Evolutionary conservation across 1,140 invertebrate species (phyloP).

Genomic region (Palaemon carinicauda): DNA sequence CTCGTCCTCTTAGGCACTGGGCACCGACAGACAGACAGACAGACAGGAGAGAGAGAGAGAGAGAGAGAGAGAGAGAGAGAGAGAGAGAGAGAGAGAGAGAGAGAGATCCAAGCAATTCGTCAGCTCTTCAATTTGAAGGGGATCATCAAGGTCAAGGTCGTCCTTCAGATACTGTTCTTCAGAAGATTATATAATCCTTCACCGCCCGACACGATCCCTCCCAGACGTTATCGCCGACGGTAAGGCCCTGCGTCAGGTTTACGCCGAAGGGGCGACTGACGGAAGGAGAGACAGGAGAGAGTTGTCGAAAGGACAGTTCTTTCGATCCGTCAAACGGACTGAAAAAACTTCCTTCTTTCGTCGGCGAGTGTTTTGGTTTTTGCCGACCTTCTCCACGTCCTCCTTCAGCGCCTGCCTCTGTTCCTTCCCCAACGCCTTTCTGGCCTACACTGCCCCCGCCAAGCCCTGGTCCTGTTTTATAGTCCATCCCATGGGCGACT

Average conservation of each 20-base stretch:
- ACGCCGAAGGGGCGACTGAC: neutral
- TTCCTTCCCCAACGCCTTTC: conserved; percentile 41
- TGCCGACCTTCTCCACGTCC: neutral
- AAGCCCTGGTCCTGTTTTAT: conserved; percentile 57
- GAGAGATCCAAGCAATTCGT: too few relatives aligned
- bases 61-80: neutral
- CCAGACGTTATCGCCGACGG: neutral
- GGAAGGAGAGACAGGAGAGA: neutral
- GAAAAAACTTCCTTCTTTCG: too few relatives aligned
- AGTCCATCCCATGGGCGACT: conserved; percentile 59
- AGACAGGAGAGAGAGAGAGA: neutral
- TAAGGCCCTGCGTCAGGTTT: neutral
- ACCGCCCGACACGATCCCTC: too few relatives aligned
- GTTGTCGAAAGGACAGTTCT: neutral
- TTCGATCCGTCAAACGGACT: too few relatives aligned
- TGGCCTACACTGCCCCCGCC: conserved; percentile 47
- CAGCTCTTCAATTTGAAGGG: too few relatives aligned
- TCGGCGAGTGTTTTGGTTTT: too few relatives aligned
- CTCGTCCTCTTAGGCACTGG: neutral
- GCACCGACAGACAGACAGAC: neutral
- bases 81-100: neutral
- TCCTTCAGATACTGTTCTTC: too few relatives aligned
- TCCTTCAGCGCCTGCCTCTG: conserved; percentile 11
- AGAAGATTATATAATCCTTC: too few relatives aligned
- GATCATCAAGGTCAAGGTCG: too few relatives aligned